A percentile compares a stretch with the other conserved stretches of the same genome.
Evolutionary conservation across 2,888 invertebrate genomes (phyloP).

Genomic region (Dolichomitus sp.): DNA sequence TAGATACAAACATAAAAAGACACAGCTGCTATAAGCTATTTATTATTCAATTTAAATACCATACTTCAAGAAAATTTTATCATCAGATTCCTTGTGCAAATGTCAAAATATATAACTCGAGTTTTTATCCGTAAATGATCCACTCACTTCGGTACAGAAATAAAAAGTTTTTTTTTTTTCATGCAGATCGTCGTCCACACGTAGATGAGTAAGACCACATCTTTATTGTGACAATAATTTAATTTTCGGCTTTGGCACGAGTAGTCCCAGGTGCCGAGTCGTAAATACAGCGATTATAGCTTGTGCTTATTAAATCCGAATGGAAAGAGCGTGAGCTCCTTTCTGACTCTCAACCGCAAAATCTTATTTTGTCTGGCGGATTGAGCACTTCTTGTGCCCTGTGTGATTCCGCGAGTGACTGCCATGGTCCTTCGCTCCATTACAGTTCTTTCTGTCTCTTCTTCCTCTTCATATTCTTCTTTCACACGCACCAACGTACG

Average conservation of each 20-base stretch:
- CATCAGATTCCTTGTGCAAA: no score
- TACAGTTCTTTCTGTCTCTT: slow-evolving; percentile 57
- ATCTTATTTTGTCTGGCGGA: slow-evolving; percentile 54
- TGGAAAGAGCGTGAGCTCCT: slow-evolving; percentile 54
- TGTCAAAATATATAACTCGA: background rate
- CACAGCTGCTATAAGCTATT: no score
- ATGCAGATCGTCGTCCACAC: slow-evolving; percentile 7
- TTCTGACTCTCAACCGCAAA: slow-evolving; percentile 53
- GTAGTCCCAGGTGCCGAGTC: slow-evolving; percentile 72
- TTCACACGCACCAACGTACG: slow-evolving; percentile 70
- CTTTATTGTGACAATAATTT: slow-evolving; percentile 84
- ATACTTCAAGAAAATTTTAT: no score
- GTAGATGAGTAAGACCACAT: slow-evolving; percentile 58
- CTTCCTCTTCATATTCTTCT: slow-evolving; percentile 63
- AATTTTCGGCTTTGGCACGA: slow-evolving; percentile 75
- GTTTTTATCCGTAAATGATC: background rate
- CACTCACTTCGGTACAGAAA: background rate
- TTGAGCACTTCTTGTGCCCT: slow-evolving; percentile 45
- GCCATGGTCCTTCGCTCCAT: slow-evolving; percentile 59
- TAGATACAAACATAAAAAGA: no score
- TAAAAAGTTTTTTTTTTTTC: background rate
- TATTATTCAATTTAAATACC: no score
- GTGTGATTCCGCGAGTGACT: slow-evolving; percentile 40
- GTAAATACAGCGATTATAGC: slow-evolving; percentile 84
- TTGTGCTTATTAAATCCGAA: slow-evolving; percentile 83